These are phyloP conservation scores for Leucophora obtusa DNA, from an alignment of 2,888 invertebrate species.

Conservation along the genomic window DNA sequence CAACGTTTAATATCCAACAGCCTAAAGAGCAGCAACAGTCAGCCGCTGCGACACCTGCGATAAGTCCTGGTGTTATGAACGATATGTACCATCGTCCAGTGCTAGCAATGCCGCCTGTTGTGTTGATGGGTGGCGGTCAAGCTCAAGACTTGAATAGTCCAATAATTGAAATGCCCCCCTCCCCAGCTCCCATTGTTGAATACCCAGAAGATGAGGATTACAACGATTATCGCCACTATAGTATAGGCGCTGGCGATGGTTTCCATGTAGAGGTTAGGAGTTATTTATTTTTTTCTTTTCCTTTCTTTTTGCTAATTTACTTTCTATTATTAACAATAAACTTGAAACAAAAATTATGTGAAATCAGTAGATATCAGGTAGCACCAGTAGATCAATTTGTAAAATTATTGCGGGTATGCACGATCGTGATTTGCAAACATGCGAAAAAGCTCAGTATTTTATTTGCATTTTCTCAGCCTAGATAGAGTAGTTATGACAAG, in stretches of 20 bases:
- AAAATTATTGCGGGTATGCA: no score
- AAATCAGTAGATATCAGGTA: neutral
- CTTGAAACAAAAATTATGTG: slow-evolving; percentile 62
- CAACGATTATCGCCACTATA: slow-evolving; percentile 68
- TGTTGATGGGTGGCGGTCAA: slow-evolving; percentile 77
- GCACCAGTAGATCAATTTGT: no score
- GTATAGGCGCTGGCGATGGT: slow-evolving; percentile 75
- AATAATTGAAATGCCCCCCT: slow-evolving; percentile 82
- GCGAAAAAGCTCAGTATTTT: no score
- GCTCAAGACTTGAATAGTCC: slow-evolving; percentile 78
- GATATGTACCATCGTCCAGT: slow-evolving; percentile 77
- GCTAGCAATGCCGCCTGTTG: slow-evolving; percentile 79
- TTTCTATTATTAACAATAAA: slow-evolving; percentile 50
- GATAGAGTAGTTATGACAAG: no score
- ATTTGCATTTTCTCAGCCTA: no score
- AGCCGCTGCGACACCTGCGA: slow-evolving; percentile 32
- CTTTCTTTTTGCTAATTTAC: slow-evolving; percentile 64
- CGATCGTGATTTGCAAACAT: no score
- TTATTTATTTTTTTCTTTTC: slow-evolving; percentile 67
- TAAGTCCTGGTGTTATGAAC: slow-evolving; percentile 64
- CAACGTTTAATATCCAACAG: slow-evolving; percentile 60
- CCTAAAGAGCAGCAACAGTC: slow-evolving; percentile 60
- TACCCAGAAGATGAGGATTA: slow-evolving; percentile 92
- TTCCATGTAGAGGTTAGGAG: slow-evolving; percentile 79
- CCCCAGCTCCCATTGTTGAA: slow-evolving; percentile 87